Conservation (phyloP, 2,113 vertebrate species). For the cattle (Bos taurus) region ARS-UCD2.0 NC_037346.1:48504501-48505000, state of each 20-base stretch:
- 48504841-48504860: background rate
- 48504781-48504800: background rate
- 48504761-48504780: background rate
- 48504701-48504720: background rate
- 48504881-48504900: background rate
- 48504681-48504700: background rate
- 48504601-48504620: background rate
- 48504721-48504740: background rate
- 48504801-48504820: background rate
- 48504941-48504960: rapidly evolving
- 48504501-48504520: background rate
- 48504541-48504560: background rate
- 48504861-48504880: background rate
- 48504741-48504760: background rate
- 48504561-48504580: background rate
- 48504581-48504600: background rate
- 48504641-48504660: background rate
- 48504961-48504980: rapidly evolving
- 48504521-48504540: background rate
- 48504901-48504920: background rate
- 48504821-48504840: too few relatives aligned
- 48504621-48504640: background rate
- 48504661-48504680: background rate
- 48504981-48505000: too few relatives aligned
- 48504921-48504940: background rate